Conservation (phyloP, 2,113 vertebrate species). For the Setophaga coronata region DNA sequence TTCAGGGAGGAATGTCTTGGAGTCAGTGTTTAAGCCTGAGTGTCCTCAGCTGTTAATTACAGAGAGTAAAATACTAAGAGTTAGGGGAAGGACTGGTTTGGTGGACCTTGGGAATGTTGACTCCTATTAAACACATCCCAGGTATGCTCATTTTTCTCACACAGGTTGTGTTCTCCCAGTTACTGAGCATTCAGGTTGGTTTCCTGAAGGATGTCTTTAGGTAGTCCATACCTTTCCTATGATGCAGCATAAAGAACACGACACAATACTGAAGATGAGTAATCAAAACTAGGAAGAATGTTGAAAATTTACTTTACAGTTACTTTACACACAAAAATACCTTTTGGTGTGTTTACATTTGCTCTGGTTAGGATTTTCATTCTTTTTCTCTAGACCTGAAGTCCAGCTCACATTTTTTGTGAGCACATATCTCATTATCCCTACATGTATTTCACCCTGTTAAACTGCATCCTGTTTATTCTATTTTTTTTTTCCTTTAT, state of each 20-base stretch:
- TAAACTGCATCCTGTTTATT: background rate
- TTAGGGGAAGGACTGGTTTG: background rate
- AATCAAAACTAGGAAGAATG: background rate
- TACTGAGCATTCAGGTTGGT: background rate
- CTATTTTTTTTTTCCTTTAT: background rate
- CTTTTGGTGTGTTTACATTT: background rate
- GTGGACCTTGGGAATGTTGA: background rate
- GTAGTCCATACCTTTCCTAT: background rate
- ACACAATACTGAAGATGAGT: background rate
- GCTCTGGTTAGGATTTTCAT: background rate
- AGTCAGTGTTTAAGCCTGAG: background rate
- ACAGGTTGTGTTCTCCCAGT: background rate
- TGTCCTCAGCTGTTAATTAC: background rate
- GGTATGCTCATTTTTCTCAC: background rate
- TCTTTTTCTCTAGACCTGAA: background rate
- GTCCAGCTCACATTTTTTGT: background rate
- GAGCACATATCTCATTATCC: background rate
- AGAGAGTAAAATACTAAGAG: background rate
- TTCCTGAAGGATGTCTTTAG: background rate
- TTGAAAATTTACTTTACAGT: background rate
- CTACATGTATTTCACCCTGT: background rate
- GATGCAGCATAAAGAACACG: fast-evolving
- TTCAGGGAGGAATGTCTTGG: background rate
- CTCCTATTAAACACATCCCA: background rate
- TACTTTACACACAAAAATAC: background rate